Conservation (phyloP, 2,888 invertebrate species). For the Zonitis immaculata region DNA sequence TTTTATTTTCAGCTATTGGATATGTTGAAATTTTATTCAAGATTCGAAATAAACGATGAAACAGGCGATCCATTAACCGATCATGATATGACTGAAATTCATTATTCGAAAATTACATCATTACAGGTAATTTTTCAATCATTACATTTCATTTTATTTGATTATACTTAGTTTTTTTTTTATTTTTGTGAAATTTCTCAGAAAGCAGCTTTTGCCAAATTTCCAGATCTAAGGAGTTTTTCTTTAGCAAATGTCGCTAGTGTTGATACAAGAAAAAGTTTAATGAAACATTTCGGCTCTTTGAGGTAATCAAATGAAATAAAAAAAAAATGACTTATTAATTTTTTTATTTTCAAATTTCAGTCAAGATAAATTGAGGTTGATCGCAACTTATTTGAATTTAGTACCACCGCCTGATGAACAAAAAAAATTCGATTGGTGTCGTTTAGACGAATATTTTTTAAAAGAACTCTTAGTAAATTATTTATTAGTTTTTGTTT, state of each 20-base stretch:
- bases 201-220: constrained; percentile 91
- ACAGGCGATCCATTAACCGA: constrained; percentile 92
- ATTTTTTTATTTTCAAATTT: constrained; percentile 23
- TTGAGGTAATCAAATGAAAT: too few relatives aligned
- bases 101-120: constrained; percentile 88
- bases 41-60: constrained; percentile 97
- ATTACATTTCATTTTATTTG: too few relatives aligned
- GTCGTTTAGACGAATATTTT: constrained; percentile 73
- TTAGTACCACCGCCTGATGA: constrained; percentile 74
- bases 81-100: constrained; percentile 88
- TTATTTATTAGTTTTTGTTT: constrained; percentile 12
- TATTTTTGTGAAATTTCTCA: too few relatives aligned
- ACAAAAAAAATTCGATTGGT: constrained; percentile 66
- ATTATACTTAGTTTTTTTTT: not conserved
- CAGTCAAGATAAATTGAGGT: constrained; percentile 73
- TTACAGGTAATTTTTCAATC: constrained; percentile 63
- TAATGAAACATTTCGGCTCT: constrained; percentile 79
- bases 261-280: constrained; percentile 82
- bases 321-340: too few relatives aligned
- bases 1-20: constrained; percentile 68
- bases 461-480: constrained; percentile 80
- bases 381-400: constrained; percentile 82
- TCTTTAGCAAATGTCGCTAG: constrained; percentile 90
- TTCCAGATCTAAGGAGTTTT: constrained; percentile 79
- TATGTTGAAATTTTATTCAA: constrained; percentile 92